These are phyloP conservation scores for Scaptomyza polygonia DNA, from an alignment of 2,888 invertebrate species.

Conservation along the genomic window DNA sequence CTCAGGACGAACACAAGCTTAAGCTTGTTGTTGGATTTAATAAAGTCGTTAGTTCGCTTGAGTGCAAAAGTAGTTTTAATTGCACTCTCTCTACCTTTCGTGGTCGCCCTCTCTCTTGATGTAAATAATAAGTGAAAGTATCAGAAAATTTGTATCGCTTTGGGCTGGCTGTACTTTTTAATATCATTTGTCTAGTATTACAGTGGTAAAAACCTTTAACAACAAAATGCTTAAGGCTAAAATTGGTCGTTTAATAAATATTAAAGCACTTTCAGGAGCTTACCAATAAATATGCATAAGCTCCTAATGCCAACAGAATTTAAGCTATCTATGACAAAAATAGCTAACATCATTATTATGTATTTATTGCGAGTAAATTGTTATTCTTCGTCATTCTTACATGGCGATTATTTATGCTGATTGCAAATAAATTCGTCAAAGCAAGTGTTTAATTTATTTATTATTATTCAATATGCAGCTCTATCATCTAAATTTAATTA, in stretches of 20 bases:
- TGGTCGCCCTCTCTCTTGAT: too few species aligned
- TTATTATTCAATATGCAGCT: background rate
- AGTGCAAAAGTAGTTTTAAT: conserved; percentile 30
- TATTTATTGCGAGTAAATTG: too few species aligned
- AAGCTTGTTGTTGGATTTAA: conserved; percentile 5
- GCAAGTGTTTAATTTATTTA: background rate
- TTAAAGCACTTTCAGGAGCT: background rate
- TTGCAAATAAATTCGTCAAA: background rate
- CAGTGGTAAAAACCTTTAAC: background rate
- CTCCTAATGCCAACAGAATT: background rate
- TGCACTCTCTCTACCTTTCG: conserved; percentile 5
- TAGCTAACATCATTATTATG: background rate
- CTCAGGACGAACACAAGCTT: conserved; percentile 9
- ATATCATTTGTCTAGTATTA: conserved; percentile 4
- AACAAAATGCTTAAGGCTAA: background rate
- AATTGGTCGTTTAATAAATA: background rate
- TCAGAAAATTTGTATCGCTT: background rate
- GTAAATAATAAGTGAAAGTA: conserved; percentile 1
- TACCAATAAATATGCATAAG: background rate
- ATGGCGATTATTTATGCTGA: background rate
- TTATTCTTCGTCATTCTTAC: background rate
- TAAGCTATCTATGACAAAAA: background rate
- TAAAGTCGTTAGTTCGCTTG: conserved; percentile 29
- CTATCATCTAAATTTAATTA: background rate
- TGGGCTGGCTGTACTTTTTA: background rate